Conservation (phyloP, 2,797 vertebrate genomes). For the Morelia viridis region DNA sequence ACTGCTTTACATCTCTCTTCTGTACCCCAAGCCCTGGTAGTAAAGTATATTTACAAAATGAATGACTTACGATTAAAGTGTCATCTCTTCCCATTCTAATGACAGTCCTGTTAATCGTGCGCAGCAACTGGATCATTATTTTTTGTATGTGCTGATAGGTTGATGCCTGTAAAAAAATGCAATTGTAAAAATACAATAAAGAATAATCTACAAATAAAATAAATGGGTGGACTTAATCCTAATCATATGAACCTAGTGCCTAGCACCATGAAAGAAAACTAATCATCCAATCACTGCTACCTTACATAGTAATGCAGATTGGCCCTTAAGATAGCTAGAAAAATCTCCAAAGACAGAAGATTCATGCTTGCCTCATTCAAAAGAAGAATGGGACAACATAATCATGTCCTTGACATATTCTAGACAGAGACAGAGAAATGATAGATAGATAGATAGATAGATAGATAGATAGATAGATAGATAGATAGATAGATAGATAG, state of each 20-base stretch:
- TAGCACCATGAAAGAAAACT: background rate
- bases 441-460: no score
- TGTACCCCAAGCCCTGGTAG: background rate
- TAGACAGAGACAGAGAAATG: no score
- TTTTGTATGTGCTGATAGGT: slow-evolving; percentile 90
- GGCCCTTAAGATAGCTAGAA: background rate
- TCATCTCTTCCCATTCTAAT: slow-evolving; percentile 93
- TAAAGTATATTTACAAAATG: slow-evolving; percentile 1
- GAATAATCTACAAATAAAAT: background rate
- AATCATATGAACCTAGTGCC: background rate
- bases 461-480: no score
- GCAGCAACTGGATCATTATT: slow-evolving; percentile 87
- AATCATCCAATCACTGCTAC: background rate
- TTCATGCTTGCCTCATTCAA: background rate
- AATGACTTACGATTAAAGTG: slow-evolving; percentile 87
- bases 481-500: no score
- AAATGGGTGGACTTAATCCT: background rate
- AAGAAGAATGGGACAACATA: background rate
- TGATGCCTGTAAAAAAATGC: slow-evolving; percentile 76
- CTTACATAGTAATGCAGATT: background rate
- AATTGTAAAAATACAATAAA: slow-evolving; percentile 20
- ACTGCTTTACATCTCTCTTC: background rate
- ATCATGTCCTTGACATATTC: background rate
- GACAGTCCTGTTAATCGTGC: slow-evolving; percentile 88
- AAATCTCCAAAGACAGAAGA: background rate